Evolutionary conservation across 2,888 invertebrate genomes (phyloP).

Genomic region (Drosophila limbata): DNA sequence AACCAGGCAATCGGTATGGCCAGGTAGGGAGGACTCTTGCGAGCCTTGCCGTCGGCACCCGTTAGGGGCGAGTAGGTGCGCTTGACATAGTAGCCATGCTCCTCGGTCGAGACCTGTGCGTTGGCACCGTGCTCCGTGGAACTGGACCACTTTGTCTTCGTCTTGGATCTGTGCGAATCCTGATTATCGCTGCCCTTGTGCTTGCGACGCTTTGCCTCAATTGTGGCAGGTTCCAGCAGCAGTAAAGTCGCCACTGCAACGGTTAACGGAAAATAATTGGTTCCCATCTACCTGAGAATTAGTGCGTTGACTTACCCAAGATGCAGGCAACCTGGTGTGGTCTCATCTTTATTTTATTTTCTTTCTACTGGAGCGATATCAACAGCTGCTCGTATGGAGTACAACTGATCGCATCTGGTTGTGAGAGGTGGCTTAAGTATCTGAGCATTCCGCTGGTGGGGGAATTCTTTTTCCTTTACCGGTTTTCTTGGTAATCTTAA

Average conservation of each 20-base stretch:
- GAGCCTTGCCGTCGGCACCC: slow-evolving; percentile 18
- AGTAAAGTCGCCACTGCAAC: slow-evolving; percentile 57
- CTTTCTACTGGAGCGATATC: slow-evolving; percentile 36
- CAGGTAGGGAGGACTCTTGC: slow-evolving; percentile 76
- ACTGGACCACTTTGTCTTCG: slow-evolving; percentile 82
- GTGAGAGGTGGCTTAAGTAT: slow-evolving; percentile 54
- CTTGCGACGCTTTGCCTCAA: slow-evolving; percentile 71
- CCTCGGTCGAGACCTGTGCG: slow-evolving; percentile 77
- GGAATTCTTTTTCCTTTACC: slow-evolving; percentile 70
- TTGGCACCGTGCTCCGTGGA: slow-evolving; percentile 65
- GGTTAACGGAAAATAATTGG: neutral
- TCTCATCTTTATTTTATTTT: slow-evolving; percentile 50
- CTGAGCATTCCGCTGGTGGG: slow-evolving; percentile 31
- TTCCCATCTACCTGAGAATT: slow-evolving; percentile 3
- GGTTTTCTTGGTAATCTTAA: slow-evolving; percentile 63
- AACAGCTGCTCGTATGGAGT: slow-evolving; percentile 57
- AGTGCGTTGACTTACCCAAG: slow-evolving; percentile 54
- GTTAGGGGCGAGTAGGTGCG: slow-evolving; percentile 73
- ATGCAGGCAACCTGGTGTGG: slow-evolving; percentile 51
- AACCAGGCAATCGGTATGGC: slow-evolving; percentile 83
- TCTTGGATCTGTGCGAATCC: slow-evolving; percentile 69
- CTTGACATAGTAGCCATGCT: slow-evolving; percentile 82
- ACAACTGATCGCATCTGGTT: slow-evolving; percentile 66
- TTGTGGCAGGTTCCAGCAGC: slow-evolving; percentile 48
- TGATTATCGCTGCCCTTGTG: slow-evolving; percentile 67